Conservation (phyloP, 2,797 vertebrate genomes). For the Smutsia temminckii region DNA sequence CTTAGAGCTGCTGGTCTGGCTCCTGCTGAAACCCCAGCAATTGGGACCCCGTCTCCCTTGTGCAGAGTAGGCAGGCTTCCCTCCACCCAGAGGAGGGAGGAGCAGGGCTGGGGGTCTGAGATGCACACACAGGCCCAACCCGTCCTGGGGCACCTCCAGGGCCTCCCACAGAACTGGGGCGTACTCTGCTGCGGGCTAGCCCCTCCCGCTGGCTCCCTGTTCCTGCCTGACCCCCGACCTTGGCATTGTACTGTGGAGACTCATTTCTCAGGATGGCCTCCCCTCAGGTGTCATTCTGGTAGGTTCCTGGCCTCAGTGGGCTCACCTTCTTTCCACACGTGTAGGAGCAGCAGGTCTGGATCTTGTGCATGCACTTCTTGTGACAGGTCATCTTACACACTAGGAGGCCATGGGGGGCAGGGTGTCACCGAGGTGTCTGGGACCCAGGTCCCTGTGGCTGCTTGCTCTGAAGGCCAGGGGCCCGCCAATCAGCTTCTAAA, state of each 20-base stretch:
- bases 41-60: background rate
- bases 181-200: background rate
- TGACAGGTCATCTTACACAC: conserved; percentile 98
- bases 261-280: background rate
- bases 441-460: background rate
- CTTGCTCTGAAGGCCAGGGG: background rate
- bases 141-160: background rate
- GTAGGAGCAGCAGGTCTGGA: conserved; percentile 90
- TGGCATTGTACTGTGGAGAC: too few relatives aligned
- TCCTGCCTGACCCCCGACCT: background rate
- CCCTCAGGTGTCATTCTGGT: background rate
- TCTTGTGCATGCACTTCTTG: conserved; percentile 95
- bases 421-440: background rate
- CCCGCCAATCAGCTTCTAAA: background rate
- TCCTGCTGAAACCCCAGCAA: background rate
- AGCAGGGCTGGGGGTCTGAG: background rate
- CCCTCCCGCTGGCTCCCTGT: background rate
- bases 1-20: background rate
- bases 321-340: conserved; percentile 91
- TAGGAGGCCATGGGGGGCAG: conserved; percentile 68
- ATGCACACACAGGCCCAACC: background rate
- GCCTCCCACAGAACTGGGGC: background rate
- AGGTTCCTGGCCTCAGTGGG: rapidly evolving
- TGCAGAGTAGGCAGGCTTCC: background rate
- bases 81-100: rapidly evolving